Conservation (phyloP, 2,888 invertebrate genomes). For the Kuschelorhynchus macadamiae region DNA sequence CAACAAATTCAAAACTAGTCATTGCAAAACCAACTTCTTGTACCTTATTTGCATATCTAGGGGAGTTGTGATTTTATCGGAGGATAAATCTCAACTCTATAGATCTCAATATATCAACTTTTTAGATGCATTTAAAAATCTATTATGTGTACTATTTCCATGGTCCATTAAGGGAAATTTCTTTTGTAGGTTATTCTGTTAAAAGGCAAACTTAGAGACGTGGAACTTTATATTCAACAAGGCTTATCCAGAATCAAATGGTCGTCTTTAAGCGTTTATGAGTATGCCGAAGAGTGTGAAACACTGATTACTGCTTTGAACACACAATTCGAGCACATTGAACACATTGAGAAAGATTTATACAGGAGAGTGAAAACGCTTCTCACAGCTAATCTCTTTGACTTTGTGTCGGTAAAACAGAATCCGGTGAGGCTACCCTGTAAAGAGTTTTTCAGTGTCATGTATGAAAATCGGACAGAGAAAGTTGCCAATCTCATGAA, state of each 20-base stretch:
- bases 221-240: conserved; percentile 83
- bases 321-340: conserved; percentile 79
- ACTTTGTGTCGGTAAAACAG: conserved; percentile 60
- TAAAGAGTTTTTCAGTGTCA: conserved; percentile 79
- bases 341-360: conserved; percentile 78
- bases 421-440: conserved; percentile 59
- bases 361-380: conserved; percentile 73
- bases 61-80: too few relatives aligned
- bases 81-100: too few relatives aligned
- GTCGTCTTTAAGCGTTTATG: conserved; percentile 86
- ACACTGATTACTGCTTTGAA: conserved; percentile 73
- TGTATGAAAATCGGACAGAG: conserved; percentile 79
- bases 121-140: too few relatives aligned
- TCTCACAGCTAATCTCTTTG: conserved; percentile 74
- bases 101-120: too few relatives aligned
- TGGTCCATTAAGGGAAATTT: too few relatives aligned
- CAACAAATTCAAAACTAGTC: too few relatives aligned
- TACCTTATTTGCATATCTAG: too few relatives aligned
- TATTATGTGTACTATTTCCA: too few relatives aligned
- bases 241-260: conserved; percentile 88
- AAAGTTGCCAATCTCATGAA: conserved; percentile 78
- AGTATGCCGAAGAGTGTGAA: conserved; percentile 77
- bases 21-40: too few relatives aligned
- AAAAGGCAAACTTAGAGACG: conserved; percentile 77
- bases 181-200: conserved; percentile 76